Conservation (phyloP, 2,797 vertebrate genomes). For the Emys orbicularis region DNA sequence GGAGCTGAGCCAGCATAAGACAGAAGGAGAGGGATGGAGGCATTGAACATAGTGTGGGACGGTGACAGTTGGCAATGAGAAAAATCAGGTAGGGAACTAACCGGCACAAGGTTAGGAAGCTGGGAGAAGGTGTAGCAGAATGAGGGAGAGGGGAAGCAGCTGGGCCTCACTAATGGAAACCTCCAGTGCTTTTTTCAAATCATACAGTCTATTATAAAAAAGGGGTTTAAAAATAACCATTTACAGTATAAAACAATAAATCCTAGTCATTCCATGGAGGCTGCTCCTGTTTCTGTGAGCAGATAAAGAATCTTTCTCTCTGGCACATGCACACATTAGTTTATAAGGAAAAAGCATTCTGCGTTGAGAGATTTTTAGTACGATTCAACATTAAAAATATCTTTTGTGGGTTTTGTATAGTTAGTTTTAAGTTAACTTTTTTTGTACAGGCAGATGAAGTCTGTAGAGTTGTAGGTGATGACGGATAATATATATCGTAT, state of each 20-base stretch:
- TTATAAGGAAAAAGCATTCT: neutral
- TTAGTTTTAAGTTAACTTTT: neutral
- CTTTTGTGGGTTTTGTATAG: neutral
- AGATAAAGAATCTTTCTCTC: neutral
- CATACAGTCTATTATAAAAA: neutral
- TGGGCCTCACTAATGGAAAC: neutral
- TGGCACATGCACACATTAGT: neutral
- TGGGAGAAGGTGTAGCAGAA: constrained; percentile 29
- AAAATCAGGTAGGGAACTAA: constrained; percentile 69
- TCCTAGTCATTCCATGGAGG: neutral
- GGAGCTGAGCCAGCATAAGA: constrained; percentile 66
- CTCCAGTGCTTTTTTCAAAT: neutral
- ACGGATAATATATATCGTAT: neutral
- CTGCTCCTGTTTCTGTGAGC: neutral
- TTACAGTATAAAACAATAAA: neutral
- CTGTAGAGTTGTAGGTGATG: neutral
- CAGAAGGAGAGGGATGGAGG: constrained; percentile 69
- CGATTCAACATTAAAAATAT: neutral
- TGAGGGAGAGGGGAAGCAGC: neutral
- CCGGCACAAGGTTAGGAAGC: constrained; percentile 37
- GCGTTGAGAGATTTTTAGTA: neutral
- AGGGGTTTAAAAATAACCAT: neutral
- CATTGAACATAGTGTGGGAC: constrained; percentile 60
- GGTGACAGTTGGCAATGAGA: constrained; percentile 58
- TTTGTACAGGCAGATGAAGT: neutral